A percentile compares a stretch with the other conserved stretches of the same genome.
These are phyloP conservation scores for Crenichthys baileyi DNA, from an alignment of 2,797 vertebrate genomes.

Conservation along the genomic window DNA sequence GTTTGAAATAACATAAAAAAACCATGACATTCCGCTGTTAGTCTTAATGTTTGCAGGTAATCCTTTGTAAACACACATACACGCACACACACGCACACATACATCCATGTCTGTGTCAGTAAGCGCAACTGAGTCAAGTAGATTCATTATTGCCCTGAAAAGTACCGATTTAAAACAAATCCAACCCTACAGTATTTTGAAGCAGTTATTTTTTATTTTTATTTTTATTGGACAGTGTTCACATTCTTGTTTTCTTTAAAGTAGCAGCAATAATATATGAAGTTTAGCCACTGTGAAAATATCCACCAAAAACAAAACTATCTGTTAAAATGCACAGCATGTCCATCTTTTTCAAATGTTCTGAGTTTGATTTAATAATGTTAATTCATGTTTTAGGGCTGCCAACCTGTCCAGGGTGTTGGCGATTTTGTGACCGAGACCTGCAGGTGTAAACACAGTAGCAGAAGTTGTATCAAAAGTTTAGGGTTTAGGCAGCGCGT, in stretches of 20 bases:
- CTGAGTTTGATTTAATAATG: not conserved
- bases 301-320: not conserved
- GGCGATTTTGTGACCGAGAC: not conserved
- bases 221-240: not conserved
- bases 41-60: not conserved
- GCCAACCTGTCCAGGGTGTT: too few relatives aligned
- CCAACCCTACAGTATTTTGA: not conserved
- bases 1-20: not conserved
- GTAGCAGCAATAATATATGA: not conserved
- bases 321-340: not conserved
- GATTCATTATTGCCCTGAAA: not conserved
- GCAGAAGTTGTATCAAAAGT: too few relatives aligned
- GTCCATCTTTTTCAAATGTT: not conserved
- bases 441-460: not conserved
- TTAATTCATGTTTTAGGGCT: not conserved
- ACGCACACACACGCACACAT: not conserved
- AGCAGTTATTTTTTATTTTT: not conserved
- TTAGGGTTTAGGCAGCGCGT: too few relatives aligned
- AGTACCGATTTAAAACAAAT: not conserved
- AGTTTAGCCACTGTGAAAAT: not conserved
- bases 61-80: not conserved
- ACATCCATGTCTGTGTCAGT: not conserved
- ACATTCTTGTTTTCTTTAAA: not conserved
- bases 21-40: not conserved
- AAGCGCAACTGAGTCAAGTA: not conserved